phyloP scores from a whole-genome alignment of 2,888 invertebrate species.

The Papilio elwesi region DNA sequence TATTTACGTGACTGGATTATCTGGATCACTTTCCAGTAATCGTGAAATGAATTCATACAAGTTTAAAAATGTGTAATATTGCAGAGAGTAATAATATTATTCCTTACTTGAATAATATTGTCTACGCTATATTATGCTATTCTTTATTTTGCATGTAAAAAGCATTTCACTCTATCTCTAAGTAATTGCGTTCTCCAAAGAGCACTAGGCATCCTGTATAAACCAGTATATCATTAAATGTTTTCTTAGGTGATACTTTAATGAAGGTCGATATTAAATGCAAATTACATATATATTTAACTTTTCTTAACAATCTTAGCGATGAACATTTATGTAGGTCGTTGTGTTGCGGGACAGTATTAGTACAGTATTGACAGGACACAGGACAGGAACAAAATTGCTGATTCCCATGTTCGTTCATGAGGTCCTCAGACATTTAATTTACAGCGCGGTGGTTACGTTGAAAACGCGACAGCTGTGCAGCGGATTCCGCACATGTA shows the following conservation, averaged over 20 bases:
- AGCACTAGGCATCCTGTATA: not conserved
- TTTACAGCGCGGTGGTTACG: slow-evolving; percentile 53
- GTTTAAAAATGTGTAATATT: not conserved
- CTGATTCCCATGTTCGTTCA: slow-evolving; percentile 29
- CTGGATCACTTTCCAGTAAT: slow-evolving; percentile 4
- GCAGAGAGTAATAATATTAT: not conserved
- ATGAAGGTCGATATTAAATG: not conserved
- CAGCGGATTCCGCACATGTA: slow-evolving; percentile 60
- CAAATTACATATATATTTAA: not conserved
- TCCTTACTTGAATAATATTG: not conserved
- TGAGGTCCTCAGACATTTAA: slow-evolving; percentile 55
- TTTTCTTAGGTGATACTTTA: not conserved
- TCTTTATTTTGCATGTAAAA: not conserved
- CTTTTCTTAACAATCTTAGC: not conserved
- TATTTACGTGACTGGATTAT: slow-evolving; percentile 23
- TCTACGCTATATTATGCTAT: not conserved
- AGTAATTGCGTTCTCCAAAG: not conserved
- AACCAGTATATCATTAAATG: no score
- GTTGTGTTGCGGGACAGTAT: no score
- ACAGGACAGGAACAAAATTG: slow-evolving; percentile 21
- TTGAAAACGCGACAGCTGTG: slow-evolving; percentile 55
- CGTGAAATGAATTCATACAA: slow-evolving; percentile 12
- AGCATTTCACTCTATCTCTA: not conserved
- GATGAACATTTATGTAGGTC: not conserved
- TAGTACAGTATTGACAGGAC: no score